phyloP scores from a whole-genome alignment of 2,797 vertebrate genomes.

The Sarcophilus harrisii region DNA sequence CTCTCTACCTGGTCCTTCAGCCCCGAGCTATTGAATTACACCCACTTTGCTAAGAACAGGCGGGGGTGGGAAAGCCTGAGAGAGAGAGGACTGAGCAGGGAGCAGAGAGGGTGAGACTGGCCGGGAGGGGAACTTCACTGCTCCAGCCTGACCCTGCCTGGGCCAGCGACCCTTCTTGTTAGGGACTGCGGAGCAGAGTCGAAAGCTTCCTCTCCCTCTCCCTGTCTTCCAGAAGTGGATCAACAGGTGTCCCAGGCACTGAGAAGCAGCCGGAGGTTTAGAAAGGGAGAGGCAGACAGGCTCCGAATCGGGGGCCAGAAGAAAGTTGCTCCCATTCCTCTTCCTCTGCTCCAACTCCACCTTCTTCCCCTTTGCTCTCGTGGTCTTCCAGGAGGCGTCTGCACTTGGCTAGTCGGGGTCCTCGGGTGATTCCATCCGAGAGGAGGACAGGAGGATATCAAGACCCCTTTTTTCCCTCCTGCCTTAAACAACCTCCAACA shows the following conservation, averaged over 20 bases:
- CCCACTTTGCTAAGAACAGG: neutral
- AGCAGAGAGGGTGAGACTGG: neutral
- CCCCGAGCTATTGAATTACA: neutral
- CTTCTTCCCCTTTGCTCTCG: neutral
- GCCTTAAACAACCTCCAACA: neutral
- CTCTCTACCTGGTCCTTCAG: neutral
- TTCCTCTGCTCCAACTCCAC: neutral
- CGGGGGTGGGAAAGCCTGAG: neutral
- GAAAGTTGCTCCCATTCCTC: neutral
- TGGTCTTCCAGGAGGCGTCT: neutral
- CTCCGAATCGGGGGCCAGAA: neutral
- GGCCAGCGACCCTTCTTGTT: neutral
- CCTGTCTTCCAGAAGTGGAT: neutral
- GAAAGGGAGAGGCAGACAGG: neutral
- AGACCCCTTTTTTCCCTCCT: neutral
- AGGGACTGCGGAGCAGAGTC: neutral
- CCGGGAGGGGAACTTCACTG: neutral
- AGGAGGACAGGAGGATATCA: neutral
- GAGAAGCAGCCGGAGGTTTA: neutral
- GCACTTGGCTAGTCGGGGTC: neutral
- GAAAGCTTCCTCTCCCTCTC: neutral
- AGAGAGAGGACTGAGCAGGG: neutral
- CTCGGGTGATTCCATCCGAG: neutral
- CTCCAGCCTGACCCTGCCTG: neutral
- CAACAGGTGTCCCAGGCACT: constrained; percentile 20